A percentile compares a stretch with the other conserved stretches of the same genome.
Evolutionary conservation across 1,140 invertebrate genomes (phyloP).

Genomic region (Helicoverpa zea): DNA sequence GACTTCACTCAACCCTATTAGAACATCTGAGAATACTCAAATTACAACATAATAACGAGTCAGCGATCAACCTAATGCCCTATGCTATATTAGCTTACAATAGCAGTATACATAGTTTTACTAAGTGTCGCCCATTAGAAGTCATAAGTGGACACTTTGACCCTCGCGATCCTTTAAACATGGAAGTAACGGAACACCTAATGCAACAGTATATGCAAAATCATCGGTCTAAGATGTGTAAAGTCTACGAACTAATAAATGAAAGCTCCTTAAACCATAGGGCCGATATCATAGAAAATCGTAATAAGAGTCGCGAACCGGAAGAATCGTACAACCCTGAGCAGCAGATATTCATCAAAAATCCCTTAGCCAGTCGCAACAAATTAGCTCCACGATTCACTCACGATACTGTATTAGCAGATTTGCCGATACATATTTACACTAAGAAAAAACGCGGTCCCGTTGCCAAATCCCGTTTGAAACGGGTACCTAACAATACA

Average conservation of each 20-base stretch:
- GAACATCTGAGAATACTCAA: conserved; percentile 54
- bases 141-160: conserved; percentile 50
- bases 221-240: conserved; percentile 9
- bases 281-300: conserved; percentile 37
- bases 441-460: conserved; percentile 50
- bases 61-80: conserved; percentile 47
- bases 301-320: conserved; percentile 48
- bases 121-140: conserved; percentile 50
- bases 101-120: conserved; percentile 48
- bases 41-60: conserved; percentile 39
- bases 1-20: conserved; percentile 54
- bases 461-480: conserved; percentile 52
- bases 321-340: too few relatives aligned
- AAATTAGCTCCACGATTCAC: conserved; percentile 48
- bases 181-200: conserved; percentile 35
- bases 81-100: conserved; percentile 55
- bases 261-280: conserved; percentile 33
- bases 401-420: conserved; percentile 48
- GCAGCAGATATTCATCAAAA: too few relatives aligned
- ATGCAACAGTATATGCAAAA: conserved; percentile 35
- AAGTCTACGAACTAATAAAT: conserved; percentile 47
- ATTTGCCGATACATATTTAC: conserved; percentile 56
- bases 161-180: conserved; percentile 43
- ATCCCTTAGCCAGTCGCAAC: too few relatives aligned
- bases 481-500: conserved; percentile 51